Conservation (phyloP, 2,113 vertebrate species). For the Pomatorhinus ruficollis region DNA sequence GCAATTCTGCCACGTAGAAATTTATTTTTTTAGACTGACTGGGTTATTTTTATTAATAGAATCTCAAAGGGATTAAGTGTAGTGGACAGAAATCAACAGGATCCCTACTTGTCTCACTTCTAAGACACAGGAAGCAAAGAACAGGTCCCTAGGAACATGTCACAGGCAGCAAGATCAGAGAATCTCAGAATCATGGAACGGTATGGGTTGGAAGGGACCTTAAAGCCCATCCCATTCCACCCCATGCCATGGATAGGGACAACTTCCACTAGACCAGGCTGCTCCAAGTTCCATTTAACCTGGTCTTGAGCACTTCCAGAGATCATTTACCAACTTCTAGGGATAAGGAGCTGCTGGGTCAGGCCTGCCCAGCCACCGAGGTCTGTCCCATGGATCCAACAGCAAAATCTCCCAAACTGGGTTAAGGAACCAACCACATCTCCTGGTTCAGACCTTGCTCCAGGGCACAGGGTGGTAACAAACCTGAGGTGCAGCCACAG, state of each 20-base stretch:
- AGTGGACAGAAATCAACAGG: background rate
- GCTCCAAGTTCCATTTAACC: background rate
- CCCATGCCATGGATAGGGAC: background rate
- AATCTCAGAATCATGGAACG: background rate
- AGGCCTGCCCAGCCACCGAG: background rate
- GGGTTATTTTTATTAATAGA: background rate
- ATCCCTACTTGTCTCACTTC: background rate
- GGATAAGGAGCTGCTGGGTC: background rate
- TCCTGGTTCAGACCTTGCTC: background rate
- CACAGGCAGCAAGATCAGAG: background rate
- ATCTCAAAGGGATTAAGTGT: background rate
- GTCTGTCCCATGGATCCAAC: background rate
- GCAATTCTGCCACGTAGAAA: background rate
- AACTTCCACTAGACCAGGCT: background rate
- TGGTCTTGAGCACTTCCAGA: background rate
- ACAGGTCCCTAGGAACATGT: background rate
- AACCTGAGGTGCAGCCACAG: fast-evolving
- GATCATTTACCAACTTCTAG: background rate
- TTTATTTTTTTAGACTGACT: background rate
- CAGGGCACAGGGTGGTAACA: no score
- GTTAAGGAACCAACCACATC: fast-evolving
- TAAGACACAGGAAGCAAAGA: background rate
- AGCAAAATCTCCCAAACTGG: background rate
- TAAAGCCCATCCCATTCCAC: background rate
- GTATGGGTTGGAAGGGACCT: background rate